Percentiles rank a stretch among this genome's conserved stretches.
Conservation (phyloP, 2,888 invertebrate species). For the Conops quadrifasciatus region DNA sequence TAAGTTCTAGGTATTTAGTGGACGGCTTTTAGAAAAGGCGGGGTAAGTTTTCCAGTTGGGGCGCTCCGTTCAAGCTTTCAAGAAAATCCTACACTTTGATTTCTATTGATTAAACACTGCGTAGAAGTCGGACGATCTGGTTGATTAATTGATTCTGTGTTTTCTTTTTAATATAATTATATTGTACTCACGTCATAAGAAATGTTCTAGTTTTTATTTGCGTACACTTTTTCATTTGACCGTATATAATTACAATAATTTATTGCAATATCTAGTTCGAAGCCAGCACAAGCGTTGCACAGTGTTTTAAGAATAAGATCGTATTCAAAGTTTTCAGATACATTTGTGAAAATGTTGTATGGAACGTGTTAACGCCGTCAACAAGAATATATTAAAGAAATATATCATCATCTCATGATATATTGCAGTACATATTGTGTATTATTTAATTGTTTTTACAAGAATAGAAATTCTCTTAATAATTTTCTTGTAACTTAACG, state of each 20-base stretch:
- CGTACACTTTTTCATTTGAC: constrained; percentile 30
- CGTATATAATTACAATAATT: constrained; percentile 39
- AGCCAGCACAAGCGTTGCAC: constrained; percentile 41
- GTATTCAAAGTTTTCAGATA: constrained; percentile 62
- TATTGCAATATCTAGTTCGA: constrained; percentile 44
- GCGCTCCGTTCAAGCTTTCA: not conserved
- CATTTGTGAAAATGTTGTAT: constrained; percentile 29
- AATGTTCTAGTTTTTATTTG: constrained; percentile 29
- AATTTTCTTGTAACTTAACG: too few species aligned
- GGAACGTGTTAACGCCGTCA: constrained; percentile 22
- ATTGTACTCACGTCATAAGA: not conserved
- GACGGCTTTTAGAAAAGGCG: not conserved
- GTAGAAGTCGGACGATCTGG: constrained; percentile 7
- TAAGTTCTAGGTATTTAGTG: not conserved
- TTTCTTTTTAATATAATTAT: too few species aligned
- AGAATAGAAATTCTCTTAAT: too few species aligned
- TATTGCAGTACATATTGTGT: too few species aligned
- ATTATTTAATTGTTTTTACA: too few species aligned
- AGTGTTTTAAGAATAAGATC: constrained; percentile 47
- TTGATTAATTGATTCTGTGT: constrained; percentile 7
- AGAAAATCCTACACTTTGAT: not conserved
- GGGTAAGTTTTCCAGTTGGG: not conserved
- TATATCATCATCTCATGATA: too few species aligned
- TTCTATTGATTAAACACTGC: constrained; percentile 16
- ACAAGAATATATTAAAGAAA: not conserved